Percentiles rank a stretch among this genome's conserved stretches.
These are phyloP conservation scores for Peribatodes rhomboidaria DNA, from an alignment of 2,888 invertebrate species.

Conservation along the genomic window DNA sequence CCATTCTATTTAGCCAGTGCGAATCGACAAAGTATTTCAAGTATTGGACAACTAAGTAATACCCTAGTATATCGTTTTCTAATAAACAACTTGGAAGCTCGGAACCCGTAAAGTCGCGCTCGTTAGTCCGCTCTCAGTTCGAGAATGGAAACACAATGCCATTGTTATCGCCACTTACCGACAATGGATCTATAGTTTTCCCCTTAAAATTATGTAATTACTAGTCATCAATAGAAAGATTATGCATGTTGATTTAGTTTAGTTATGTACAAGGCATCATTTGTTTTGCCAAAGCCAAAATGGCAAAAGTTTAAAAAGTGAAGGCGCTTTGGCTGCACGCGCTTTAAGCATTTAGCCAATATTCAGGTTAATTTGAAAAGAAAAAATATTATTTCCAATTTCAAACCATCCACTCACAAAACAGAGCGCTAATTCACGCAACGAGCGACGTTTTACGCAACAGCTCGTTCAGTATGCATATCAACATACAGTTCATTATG, in stretches of 20 bases:
- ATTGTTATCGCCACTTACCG: conserved; percentile 34
- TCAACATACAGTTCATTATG: conserved; percentile 28
- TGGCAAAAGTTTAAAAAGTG: no score
- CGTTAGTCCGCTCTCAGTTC: conserved; percentile 24
- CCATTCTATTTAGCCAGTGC: no score
- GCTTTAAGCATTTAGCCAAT: not conserved
- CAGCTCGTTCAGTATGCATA: conserved; percentile 47
- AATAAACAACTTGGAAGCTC: conserved; percentile 31
- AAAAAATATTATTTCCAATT: conserved; percentile 38
- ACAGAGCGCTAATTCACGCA: conserved; percentile 28
- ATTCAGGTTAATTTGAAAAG: not conserved
- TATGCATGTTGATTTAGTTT: not conserved
- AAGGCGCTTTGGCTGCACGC: not conserved
- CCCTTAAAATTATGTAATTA: not conserved
- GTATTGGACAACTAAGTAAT: conserved; percentile 16
- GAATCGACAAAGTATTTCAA: not conserved
- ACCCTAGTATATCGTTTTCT: conserved; percentile 29
- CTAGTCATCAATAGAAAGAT: not conserved
- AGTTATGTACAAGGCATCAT: no score
- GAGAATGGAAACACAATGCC: conserved; percentile 31
- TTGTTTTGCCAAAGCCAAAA: no score
- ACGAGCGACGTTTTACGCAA: conserved; percentile 43
- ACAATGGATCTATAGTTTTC: conserved; percentile 24
- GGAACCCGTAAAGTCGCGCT: conserved; percentile 30
- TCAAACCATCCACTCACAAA: conserved; percentile 34